Evolutionary conservation across 2,888 invertebrate species (phyloP), one percentile per base, ranked within the genome.

Genomic region (Clepsis dumicolana): DNA sequence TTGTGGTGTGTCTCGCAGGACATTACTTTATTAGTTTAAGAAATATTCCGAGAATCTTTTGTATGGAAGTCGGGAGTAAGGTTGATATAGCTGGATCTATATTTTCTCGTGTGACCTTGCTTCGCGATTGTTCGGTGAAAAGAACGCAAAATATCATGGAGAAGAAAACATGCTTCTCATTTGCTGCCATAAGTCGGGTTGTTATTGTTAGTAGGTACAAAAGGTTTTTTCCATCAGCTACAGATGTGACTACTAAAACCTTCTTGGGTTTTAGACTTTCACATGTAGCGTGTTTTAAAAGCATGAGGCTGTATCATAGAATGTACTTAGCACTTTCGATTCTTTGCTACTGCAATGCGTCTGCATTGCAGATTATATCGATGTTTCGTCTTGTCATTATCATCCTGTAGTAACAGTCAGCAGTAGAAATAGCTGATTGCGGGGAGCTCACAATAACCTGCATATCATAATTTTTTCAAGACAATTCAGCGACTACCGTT

Each of bases 1-100:
- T 78, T 67, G n/a, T 67, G 18, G 72, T 72, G 68, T 75, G 70
- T 78, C 75, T 78, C 75, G 72, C 67, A 70, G 74, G 71, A 64
- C 62, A 75, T 71, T 69, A 38, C 75, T 57, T 72, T 72, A 72
- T 25, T 16, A 24, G 0, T 8, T 16, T 4, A 27, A 8, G 0
- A 18, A 29, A 32, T n/a, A 21, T 48, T 21, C 21, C 21, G 25
- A 7, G 25, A 27, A 1, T 25, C n/a, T 21, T 52, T 21, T 35
- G 16, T 27, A 41, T 8, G 1, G 35, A 57, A 41, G 10, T 41
- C 41, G 10, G 0, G 25, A 14, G 41, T 4, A n/a, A n/a, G 21
- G 16, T 5, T n/a, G 24, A 25, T 59, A 41, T 16, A 59, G 57
- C 38, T 27, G 25, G 41, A 7, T 59, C 59, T 59, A 25, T 59